A percentile compares a stretch with the other conserved stretches of the same genome.
phyloP scores from a whole-genome alignment of 2,888 invertebrate species.

The Cerceris rybyensis region DNA sequence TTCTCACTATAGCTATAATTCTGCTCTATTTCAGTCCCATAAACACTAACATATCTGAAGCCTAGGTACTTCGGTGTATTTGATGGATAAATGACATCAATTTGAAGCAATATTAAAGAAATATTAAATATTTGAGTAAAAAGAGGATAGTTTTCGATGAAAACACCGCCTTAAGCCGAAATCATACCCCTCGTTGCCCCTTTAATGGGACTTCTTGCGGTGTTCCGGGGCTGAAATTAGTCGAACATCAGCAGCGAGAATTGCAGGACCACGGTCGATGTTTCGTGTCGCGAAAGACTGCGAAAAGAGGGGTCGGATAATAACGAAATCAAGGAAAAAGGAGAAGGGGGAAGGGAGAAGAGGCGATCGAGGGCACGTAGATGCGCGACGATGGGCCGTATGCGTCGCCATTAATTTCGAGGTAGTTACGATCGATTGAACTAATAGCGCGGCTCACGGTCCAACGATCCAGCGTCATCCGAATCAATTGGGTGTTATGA shows the following conservation, averaged over 20 bases:
- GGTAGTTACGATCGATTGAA: constrained; percentile 53
- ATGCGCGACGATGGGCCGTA: not conserved
- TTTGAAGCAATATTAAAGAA: too few relatives aligned
- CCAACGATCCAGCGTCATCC: constrained; percentile 60
- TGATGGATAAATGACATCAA: too few relatives aligned
- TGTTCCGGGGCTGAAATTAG: constrained; percentile 24
- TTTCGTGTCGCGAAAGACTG: not conserved
- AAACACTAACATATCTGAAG: too few relatives aligned
- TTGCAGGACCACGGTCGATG: not conserved
- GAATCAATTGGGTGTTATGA: constrained; percentile 72
- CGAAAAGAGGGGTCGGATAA: not conserved
- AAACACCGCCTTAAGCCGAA: not conserved
- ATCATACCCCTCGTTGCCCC: not conserved
- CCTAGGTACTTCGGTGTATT: too few relatives aligned
- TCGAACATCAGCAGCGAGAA: not conserved
- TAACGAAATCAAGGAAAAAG: too few relatives aligned
- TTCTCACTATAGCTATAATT: too few relatives aligned
- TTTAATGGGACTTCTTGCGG: constrained; percentile 15
- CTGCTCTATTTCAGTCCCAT: too few relatives aligned
- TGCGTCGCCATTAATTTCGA: constrained; percentile 42
- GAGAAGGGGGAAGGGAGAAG: not conserved
- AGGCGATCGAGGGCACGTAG: not conserved
- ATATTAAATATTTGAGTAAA: too few relatives aligned
- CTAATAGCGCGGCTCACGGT: constrained; percentile 36
- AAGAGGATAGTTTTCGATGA: too few relatives aligned